Conservation (phyloP, 2,113 vertebrate species). For the Xiphophorus maculatus region DNA sequence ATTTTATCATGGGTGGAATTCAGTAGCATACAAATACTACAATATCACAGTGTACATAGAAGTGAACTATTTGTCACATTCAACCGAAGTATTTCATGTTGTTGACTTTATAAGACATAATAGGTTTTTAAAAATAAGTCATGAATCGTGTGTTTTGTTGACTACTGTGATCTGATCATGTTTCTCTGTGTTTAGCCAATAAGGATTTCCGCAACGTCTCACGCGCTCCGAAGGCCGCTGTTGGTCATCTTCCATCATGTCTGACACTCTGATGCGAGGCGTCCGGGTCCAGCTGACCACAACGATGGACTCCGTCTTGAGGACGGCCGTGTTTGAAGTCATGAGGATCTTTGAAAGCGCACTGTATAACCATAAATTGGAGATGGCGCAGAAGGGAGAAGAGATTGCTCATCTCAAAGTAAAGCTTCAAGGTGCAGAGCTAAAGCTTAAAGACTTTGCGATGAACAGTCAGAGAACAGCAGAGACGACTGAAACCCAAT, state of each 20-base stretch:
- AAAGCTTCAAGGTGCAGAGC: conserved; percentile 54
- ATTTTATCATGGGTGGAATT: too few relatives aligned
- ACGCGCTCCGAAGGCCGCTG: background rate
- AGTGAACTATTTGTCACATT: too few relatives aligned
- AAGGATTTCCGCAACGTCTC: conserved; percentile 1
- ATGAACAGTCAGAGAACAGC: rapidly evolving
- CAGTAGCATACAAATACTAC: too few relatives aligned
- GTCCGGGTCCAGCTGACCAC: conserved; percentile 59
- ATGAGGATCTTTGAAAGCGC: conserved; percentile 66
- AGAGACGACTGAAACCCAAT: background rate
- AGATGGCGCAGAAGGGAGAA: conserved; percentile 57
- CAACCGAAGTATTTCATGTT: too few relatives aligned
- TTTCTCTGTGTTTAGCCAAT: background rate
- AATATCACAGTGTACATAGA: background rate
- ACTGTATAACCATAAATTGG: conserved; percentile 53
- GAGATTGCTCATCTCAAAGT: conserved; percentile 55
- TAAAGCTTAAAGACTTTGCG: conserved; percentile 27
- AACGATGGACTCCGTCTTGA: conserved; percentile 60
- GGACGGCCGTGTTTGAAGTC: conserved; percentile 54
- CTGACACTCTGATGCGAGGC: conserved; percentile 39
- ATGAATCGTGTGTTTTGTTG: too few relatives aligned
- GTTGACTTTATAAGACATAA: background rate
- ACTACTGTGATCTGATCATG: conserved; percentile 3
- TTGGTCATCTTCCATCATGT: conserved; percentile 41
- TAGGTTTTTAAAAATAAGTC: background rate